Evolutionary conservation across 2,113 vertebrate genomes (phyloP).

Genomic region (Thunnus thynnus): DNA sequence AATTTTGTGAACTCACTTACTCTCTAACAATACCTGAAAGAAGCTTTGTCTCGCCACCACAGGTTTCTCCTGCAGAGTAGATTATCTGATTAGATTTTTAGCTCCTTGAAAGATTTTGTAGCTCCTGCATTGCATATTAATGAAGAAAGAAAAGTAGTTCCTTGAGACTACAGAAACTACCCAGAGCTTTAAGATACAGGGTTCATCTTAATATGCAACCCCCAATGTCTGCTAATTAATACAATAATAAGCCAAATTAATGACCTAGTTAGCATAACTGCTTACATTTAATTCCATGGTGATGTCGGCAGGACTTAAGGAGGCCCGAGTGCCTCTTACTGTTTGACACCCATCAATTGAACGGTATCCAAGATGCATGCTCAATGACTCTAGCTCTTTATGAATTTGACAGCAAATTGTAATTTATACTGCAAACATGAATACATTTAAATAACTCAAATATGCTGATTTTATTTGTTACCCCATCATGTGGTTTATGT

Average conservation of each 20-base stretch:
- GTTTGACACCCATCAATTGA: slow-evolving; percentile 47
- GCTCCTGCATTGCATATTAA: slow-evolving; percentile 50
- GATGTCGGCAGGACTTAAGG: slow-evolving; percentile 35
- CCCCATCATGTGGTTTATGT: not conserved
- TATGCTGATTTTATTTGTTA: not conserved
- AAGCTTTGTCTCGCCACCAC: slow-evolving; percentile 20
- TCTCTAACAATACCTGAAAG: slow-evolving; percentile 32
- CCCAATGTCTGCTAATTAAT: slow-evolving; percentile 42
- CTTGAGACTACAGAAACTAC: slow-evolving; percentile 28
- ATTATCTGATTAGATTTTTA: slow-evolving; percentile 60
- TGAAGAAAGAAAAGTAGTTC: slow-evolving; percentile 22
- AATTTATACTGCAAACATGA: slow-evolving; percentile 50
- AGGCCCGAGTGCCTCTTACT: slow-evolving; percentile 50
- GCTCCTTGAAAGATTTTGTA: slow-evolving; percentile 38
- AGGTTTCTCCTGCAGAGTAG: slow-evolving; percentile 32
- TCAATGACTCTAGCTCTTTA: slow-evolving; percentile 49
- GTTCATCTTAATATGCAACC: slow-evolving; percentile 27
- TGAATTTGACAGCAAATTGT: slow-evolving; percentile 39
- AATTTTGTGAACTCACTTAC: slow-evolving; percentile 6
- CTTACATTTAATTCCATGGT: slow-evolving; percentile 36
- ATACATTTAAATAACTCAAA: slow-evolving; percentile 57
- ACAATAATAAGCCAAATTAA: slow-evolving; percentile 48
- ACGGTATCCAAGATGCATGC: slow-evolving; percentile 43
- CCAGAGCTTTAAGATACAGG: not conserved
- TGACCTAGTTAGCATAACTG: slow-evolving; percentile 57